Percentiles rank a stretch among this genome's conserved stretches.
Conservation (phyloP, 2,797 vertebrate species). For the Brotula barbata region DNA sequence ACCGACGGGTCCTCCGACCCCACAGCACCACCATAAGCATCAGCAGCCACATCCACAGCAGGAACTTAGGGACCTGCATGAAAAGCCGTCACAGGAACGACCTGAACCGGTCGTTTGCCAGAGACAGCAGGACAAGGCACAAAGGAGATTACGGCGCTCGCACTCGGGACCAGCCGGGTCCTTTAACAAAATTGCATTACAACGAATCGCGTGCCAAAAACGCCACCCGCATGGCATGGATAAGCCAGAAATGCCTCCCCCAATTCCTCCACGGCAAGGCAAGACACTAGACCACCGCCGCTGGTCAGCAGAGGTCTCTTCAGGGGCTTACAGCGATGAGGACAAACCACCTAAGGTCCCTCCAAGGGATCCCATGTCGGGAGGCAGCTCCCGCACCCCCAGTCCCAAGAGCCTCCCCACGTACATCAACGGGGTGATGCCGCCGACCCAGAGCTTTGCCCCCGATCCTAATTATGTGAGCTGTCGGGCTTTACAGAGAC, state of each 20-base stretch:
- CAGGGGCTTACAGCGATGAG: constrained; percentile 89
- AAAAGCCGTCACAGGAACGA: constrained; percentile 54
- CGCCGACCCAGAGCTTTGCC: constrained; percentile 96
- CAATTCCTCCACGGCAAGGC: constrained; percentile 87
- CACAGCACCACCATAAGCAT: constrained; percentile 51
- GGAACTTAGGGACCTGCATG: constrained; percentile 58
- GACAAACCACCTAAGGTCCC: constrained; percentile 93
- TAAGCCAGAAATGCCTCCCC: constrained; percentile 91
- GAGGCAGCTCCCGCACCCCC: constrained; percentile 86
- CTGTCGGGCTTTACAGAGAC: constrained; percentile 86
- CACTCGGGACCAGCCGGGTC: constrained; percentile 94
- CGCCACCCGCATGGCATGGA: constrained; percentile 77
- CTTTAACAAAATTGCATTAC: constrained; percentile 84
- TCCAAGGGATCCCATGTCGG: constrained; percentile 87
- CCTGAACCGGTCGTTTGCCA: constrained; percentile 52
- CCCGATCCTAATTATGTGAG: constrained; percentile 96
- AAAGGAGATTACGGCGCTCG: constrained; percentile 86
- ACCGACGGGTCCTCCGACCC: constrained; percentile 64
- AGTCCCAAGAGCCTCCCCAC: constrained; percentile 93
- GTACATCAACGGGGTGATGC: constrained; percentile 95
- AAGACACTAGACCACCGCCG: constrained; percentile 87
- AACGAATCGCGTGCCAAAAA: constrained; percentile 78
- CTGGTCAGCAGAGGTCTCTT: constrained; percentile 95
- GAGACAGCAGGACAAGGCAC: constrained; percentile 75
- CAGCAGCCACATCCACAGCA: constrained; percentile 61